phyloP scores from a whole-genome alignment of 2,888 invertebrate genomes.

The Arge pagana region DNA sequence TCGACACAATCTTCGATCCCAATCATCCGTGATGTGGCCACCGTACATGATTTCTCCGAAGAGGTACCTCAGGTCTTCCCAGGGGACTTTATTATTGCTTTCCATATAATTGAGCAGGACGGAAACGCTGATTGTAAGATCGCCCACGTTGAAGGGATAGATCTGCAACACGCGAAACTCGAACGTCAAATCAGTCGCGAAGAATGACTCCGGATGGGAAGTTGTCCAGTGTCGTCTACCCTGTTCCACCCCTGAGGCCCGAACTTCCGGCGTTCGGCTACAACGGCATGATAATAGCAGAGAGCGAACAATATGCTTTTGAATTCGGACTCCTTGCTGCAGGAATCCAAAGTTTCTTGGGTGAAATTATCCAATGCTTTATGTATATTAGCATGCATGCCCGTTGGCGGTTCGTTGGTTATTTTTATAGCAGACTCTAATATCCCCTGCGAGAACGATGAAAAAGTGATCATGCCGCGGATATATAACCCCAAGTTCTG shows the following conservation, averaged over 20 bases:
- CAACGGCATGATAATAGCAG: conserved; percentile 94
- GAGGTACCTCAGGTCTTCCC: conserved; percentile 92
- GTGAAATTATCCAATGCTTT: conserved; percentile 90
- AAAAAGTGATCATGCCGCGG: no score
- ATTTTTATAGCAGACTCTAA: conserved; percentile 93
- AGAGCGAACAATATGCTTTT: conserved; percentile 86
- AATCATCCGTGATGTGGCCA: conserved; percentile 95
- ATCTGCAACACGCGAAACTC: conserved; percentile 40
- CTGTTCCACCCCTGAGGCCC: conserved; percentile 94
- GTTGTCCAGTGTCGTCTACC: no score
- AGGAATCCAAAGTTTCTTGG: conserved; percentile 91
- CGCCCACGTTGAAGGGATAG: conserved; percentile 82
- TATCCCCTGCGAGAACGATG: conserved; percentile 85
- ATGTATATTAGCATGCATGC: conserved; percentile 92
- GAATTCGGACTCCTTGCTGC: conserved; percentile 91
- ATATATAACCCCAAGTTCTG: not conserved
- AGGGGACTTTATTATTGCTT: conserved; percentile 84
- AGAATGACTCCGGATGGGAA: no score
- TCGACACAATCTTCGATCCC: conserved; percentile 87
- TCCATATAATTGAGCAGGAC: conserved; percentile 91
- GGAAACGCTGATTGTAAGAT: conserved; percentile 89
- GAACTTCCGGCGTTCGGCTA: conserved; percentile 90
- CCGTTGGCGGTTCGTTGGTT: conserved; percentile 94
- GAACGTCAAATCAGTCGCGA: conserved; percentile 3
- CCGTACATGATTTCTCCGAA: conserved; percentile 99